Base-by-base conservation (phyloP, 2,888 invertebrate genomes). In the Zhuqinia jingwanae region DNA sequence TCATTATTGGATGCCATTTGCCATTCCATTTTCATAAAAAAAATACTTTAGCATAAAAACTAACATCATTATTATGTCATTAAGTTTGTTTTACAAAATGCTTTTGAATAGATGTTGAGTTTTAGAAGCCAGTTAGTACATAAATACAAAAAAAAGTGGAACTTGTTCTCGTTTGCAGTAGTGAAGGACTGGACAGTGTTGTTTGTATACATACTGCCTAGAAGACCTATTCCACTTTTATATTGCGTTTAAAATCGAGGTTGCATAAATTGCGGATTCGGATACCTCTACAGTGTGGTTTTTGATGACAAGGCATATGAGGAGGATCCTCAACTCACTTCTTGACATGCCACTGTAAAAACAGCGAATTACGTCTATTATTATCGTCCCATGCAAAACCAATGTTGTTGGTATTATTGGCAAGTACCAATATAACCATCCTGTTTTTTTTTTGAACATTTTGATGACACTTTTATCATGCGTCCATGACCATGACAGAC, bases 1-100 rank as follows among this genome's bases (percentile, higher is more conserved):
- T 36, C 27, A 63, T 78, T 63, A 78, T 78, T 78, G 63, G 47
- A 36, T 42, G 47, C 63, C 27, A 70, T 45, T 53, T 53, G 15
- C 10, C 20, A 63, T 36, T 63, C 63, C 30, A 10, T 2, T 30
- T 63, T 63, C 25, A 58, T 22, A 25, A 58, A 22, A 25, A 6
- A 22, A 25, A 6, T 56, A 20, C 10, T 11, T 58, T 25, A 6
- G 22, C 6, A 10, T 10, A 63, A 63, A 30, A 30, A 36, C 27
- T 30, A 36, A 27, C 63, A 63, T 63, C 36, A 36, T 8, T 8
- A 36, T 36, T 8, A 36, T 36, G 8, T 36, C 8, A 36, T 60
- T 25, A 27, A 30, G 36, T n/a, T 36, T 27, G 63, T 27, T 63
- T 15, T 60, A 60, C 27, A 3, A 25, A 60, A 27, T 20, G 8